Conservation (phyloP, 2,888 invertebrate species). For the Anaspis maculata region DNA sequence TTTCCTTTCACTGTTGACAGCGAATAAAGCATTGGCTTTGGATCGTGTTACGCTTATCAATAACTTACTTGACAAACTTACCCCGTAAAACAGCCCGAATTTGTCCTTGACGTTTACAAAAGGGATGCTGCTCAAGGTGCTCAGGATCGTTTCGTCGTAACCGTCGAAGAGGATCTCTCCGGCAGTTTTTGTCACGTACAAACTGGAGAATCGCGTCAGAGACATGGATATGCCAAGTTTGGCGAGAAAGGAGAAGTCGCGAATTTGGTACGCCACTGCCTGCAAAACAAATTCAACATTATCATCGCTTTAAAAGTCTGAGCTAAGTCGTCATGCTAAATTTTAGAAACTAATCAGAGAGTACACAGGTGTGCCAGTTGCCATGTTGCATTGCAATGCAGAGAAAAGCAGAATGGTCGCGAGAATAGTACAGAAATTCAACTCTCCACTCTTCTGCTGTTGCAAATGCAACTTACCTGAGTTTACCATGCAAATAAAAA, state of each 20-base stretch:
- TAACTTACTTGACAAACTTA: slow-evolving; percentile 29
- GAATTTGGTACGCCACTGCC: slow-evolving; percentile 53
- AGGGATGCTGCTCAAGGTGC: slow-evolving; percentile 55
- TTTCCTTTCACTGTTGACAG: not conserved
- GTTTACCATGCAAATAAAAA: too few relatives aligned
- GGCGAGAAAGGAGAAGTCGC: slow-evolving; percentile 48
- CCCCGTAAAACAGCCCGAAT: slow-evolving; percentile 79
- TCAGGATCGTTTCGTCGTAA: slow-evolving; percentile 65
- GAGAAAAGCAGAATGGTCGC: too few relatives aligned
- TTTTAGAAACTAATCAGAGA: too few relatives aligned
- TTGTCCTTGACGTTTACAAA: slow-evolving; percentile 52
- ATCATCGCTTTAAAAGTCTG: too few relatives aligned
- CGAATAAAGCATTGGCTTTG: not conserved
- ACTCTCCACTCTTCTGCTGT: too few relatives aligned
- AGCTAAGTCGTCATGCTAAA: too few relatives aligned
- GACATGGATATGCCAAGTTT: slow-evolving; percentile 51
- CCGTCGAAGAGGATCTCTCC: slow-evolving; percentile 72
- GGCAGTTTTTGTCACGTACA: slow-evolving; percentile 56
- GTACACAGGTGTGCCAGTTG: too few relatives aligned
- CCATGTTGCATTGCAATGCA: too few relatives aligned
- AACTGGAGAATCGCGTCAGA: slow-evolving; percentile 24
- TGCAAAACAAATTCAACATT: slow-evolving; percentile 37
- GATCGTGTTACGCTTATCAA: not conserved
- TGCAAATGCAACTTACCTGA: too few relatives aligned
- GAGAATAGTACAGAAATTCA: too few relatives aligned